Base-by-base conservation (phyloP, 2,797 vertebrate genomes). In the Eupleurogrammus muticus region DNA sequence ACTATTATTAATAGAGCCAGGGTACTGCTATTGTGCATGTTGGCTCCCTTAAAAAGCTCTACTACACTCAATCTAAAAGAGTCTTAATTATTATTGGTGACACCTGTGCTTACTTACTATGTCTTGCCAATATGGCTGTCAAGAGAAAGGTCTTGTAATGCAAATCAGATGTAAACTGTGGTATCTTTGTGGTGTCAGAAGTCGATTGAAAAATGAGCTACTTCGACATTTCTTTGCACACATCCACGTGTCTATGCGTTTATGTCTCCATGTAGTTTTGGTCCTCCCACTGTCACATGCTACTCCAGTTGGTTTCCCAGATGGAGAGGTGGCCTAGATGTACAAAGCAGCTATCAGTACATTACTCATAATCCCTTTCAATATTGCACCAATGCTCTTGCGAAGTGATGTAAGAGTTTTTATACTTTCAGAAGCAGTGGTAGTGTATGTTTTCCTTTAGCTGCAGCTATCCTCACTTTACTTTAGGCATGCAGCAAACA, bases 341-440 rank as follows among this genome's bases (percentile, higher is more conserved):
- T 28, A 28, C 28, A 28, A 55, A 50, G 35, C 55, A 58, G 16
- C 44, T 40, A 47, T 44, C 28, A 58, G 38, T 32, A 28, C 9
- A 24, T 46, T 52, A 73, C 20, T 81, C 52, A 63, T 35, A 8
- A 44, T 48, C 17, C 21, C 49, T 61, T 44, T 57, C 12, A 58
- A n/a, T 10, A 50, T 3, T 34, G 20, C 38, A 40, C 10, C 9
- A n/a, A n/a, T 5, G 9, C 8, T 46, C 36, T 50, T 21, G 9
- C 12, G 35, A 8, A 28, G 17, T 16, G 38, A 44, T 55, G 48
- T 19, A 32, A 36, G 28, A 16, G 17, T 9, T 34, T 38, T 61
- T 19, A n/a, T 5, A 52, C 19, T 47, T 23, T 14, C n/a, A 47
- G 7, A 20, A n/a, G 47, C 9, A 20, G 32, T 23, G 11, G 34